phyloP scores from a whole-genome alignment of 2,888 invertebrate genomes.

The Caradrina kadenii region DNA sequence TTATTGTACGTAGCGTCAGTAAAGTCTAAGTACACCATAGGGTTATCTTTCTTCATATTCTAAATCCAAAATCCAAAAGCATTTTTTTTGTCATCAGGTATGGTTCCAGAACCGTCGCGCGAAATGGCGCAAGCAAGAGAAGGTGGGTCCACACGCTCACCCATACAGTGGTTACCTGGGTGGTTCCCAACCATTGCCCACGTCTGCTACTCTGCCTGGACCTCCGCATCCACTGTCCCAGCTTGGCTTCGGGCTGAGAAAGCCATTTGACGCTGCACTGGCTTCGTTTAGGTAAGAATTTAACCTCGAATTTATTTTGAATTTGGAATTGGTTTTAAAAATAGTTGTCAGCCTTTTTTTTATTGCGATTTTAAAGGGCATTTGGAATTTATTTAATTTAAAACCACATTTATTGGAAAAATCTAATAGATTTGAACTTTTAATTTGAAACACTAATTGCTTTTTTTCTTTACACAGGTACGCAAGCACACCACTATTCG shows the following conservation, averaged over 20 bases:
- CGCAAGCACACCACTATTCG: slow-evolving; percentile 83
- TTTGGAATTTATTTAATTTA: background rate
- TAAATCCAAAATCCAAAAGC: background rate
- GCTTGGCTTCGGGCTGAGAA: slow-evolving; percentile 93
- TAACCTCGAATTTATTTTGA: background rate
- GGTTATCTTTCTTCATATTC: too few species aligned
- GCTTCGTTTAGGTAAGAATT: slow-evolving; percentile 92
- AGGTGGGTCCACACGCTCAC: slow-evolving; percentile 97
- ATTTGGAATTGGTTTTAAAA: background rate
- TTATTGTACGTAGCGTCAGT: too few species aligned
- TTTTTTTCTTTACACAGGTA: slow-evolving; percentile 76
- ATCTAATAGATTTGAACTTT: too few species aligned
- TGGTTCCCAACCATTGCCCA: slow-evolving; percentile 91
- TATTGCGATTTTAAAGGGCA: background rate
- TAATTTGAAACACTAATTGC: slow-evolving; percentile 10
- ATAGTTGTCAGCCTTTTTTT: background rate
- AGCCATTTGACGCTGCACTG: slow-evolving; percentile 93
- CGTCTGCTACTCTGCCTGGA: slow-evolving; percentile 92
- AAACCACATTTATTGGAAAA: too few species aligned
- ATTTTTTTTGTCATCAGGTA: slow-evolving; percentile 91
- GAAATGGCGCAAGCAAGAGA: slow-evolving; percentile 98
- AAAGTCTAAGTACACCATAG: too few species aligned
- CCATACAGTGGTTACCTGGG: slow-evolving; percentile 96
- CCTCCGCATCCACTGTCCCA: slow-evolving; percentile 94
- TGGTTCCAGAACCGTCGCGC: slow-evolving; percentile 98